Evolutionary conservation across 2,888 invertebrate genomes (phyloP).

Genomic region (Flabesymbios commensalis): DNA sequence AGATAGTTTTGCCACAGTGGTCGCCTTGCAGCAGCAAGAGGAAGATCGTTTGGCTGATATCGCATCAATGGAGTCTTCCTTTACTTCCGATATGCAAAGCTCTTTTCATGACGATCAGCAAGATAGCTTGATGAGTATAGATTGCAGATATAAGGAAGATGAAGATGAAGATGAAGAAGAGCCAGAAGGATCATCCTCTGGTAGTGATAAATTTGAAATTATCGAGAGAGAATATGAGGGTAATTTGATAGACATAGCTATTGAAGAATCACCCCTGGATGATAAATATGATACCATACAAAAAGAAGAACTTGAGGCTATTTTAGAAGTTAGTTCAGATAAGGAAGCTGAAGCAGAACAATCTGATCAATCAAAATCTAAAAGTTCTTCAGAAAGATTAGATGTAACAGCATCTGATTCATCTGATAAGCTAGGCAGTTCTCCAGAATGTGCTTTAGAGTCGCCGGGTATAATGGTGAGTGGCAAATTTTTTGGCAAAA

Average conservation of each 20-base stretch:
- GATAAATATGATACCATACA: constrained; percentile 65
- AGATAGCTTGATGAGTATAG: constrained; percentile 35
- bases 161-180: constrained; percentile 5
- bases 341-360: too few species aligned
- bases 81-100: constrained; percentile 65
- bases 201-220: constrained; percentile 51
- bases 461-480: constrained; percentile 65
- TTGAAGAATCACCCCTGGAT: constrained; percentile 41
- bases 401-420: constrained; percentile 23
- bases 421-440: constrained; percentile 66
- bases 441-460: constrained; percentile 80
- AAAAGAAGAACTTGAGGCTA: constrained; percentile 71
- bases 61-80: constrained; percentile 62
- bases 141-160: constrained; percentile 30
- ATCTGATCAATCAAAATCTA: too few species aligned
- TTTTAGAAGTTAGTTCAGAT: too few species aligned
- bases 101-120: constrained; percentile 77
- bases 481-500: constrained; percentile 72
- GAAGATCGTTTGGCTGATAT: constrained; percentile 65
- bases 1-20: constrained; percentile 60
- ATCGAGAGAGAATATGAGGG: constrained; percentile 9
- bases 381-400: constrained; percentile 25
- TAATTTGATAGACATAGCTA: background rate
- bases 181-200: constrained; percentile 37
- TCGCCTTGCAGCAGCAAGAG: constrained; percentile 49